Evolutionary conservation across 2,113 vertebrate genomes (phyloP).

Genomic region (Eonycteris spelaea): DNA sequence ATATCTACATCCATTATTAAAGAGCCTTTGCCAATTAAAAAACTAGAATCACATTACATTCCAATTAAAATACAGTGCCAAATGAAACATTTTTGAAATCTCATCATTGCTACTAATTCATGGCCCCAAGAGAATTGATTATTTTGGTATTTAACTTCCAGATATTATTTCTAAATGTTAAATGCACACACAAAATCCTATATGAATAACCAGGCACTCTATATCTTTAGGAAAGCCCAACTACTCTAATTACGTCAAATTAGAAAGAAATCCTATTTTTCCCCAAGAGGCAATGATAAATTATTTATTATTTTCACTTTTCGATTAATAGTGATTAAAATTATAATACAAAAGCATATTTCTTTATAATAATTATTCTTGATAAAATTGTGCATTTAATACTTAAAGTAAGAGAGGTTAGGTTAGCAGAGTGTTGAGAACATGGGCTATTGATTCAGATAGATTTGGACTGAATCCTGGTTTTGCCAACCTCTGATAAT

Average conservation of each 20-base stretch:
- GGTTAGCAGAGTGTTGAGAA: slow-evolving; percentile 1
- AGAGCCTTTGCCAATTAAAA: background rate
- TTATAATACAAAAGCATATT: background rate
- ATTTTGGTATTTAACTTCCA: background rate
- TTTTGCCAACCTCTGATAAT: background rate
- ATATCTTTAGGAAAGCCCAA: background rate
- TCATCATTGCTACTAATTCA: background rate
- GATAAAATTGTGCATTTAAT: background rate
- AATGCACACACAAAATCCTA: background rate
- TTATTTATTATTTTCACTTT: background rate
- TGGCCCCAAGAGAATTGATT: background rate
- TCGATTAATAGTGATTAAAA: slow-evolving; percentile 2
- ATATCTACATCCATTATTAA: background rate
- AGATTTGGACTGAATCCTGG: background rate
- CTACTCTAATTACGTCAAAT: slow-evolving; percentile 4
- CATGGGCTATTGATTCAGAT: background rate
- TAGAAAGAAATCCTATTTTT: background rate
- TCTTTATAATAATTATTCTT: background rate
- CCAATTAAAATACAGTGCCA: background rate
- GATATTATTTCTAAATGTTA: slow-evolving; percentile 11
- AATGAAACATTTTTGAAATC: background rate
- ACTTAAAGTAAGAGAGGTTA: background rate
- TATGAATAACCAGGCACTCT: background rate
- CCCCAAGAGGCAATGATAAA: background rate
- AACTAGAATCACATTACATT: background rate